Evolutionary conservation across 2,888 invertebrate species (phyloP).

Genomic region (Meiosimyza decipiens): DNA sequence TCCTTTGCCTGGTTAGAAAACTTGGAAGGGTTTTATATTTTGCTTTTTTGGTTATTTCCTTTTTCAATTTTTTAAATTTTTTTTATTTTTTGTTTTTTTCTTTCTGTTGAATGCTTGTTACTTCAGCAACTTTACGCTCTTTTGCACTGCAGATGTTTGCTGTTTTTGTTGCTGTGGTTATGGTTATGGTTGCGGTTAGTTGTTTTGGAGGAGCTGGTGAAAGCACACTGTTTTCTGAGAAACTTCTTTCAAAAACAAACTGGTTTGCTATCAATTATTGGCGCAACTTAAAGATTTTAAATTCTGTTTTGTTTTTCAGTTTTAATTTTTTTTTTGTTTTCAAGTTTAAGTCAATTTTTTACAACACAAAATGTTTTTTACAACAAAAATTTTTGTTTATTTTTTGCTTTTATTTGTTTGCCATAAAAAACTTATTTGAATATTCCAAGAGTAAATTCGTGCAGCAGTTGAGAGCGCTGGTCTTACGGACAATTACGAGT

Average conservation of each 20-base stretch:
- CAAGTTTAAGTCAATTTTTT: constrained; percentile 34
- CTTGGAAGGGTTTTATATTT: not conserved
- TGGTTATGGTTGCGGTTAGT: constrained; percentile 18
- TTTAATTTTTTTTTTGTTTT: constrained; percentile 17
- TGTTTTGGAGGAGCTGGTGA: not conserved
- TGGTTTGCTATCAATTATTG: too few relatives aligned
- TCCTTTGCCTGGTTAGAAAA: not conserved
- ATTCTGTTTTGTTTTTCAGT: not conserved
- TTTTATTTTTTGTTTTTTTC: not conserved
- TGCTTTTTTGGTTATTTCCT: constrained; percentile 1
- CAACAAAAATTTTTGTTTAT: too few relatives aligned
- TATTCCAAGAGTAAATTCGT: too few relatives aligned
- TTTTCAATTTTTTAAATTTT: not conserved
- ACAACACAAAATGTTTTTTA: constrained; percentile 10
- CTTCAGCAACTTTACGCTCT: not conserved
- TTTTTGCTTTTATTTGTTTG: too few relatives aligned
- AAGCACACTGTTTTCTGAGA: too few relatives aligned
- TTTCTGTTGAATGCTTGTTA: not conserved
- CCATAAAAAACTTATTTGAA: too few relatives aligned
- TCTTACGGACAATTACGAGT: too few relatives aligned
- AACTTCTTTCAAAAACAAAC: too few relatives aligned
- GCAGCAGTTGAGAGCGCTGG: too few relatives aligned
- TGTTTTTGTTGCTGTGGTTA: constrained; percentile 33
- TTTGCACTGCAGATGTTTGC: constrained; percentile 25
- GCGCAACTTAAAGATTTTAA: not conserved